These are phyloP conservation scores for Drosophila percnosoma DNA, from an alignment of 2,888 invertebrate genomes.

Conservation along the genomic window DNA sequence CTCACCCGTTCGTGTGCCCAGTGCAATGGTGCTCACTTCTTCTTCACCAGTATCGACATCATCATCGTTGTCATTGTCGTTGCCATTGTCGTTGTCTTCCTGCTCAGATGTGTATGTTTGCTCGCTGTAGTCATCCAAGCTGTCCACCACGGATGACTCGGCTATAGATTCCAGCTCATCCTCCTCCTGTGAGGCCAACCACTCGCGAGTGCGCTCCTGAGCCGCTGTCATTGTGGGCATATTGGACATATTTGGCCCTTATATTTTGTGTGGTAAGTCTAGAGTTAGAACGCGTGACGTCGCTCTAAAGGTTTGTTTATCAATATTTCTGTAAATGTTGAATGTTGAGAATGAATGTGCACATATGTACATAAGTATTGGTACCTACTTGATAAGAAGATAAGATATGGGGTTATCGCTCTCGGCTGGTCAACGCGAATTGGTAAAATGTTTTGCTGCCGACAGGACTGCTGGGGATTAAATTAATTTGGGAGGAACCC, in stretches of 20 bases:
- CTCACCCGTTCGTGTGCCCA: slow-evolving; percentile 66
- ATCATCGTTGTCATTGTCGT: slow-evolving; percentile 28
- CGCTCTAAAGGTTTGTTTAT: slow-evolving; percentile 43
- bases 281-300: slow-evolving; percentile 31
- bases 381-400: slow-evolving; percentile 49
- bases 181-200: slow-evolving; percentile 55
- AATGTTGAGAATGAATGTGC: slow-evolving; percentile 17
- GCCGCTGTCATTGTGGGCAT: slow-evolving; percentile 42
- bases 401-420: slow-evolving; percentile 50
- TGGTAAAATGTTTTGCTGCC: background rate
- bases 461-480: slow-evolving; percentile 29
- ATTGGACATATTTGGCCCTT: slow-evolving; percentile 47
- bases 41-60: slow-evolving; percentile 51
- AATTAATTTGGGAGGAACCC: slow-evolving; percentile 17
- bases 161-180: slow-evolving; percentile 70
- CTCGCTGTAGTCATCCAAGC: slow-evolving; percentile 68
- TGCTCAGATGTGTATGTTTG: slow-evolving; percentile 43
- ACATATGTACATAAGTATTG: slow-evolving; percentile 4
- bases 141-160: slow-evolving; percentile 76
- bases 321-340: slow-evolving; percentile 48
- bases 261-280: background rate
- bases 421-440: background rate
- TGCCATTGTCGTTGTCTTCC: slow-evolving; percentile 46
- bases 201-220: slow-evolving; percentile 62
- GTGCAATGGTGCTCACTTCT: slow-evolving; percentile 57